A percentile compares a stretch with the other conserved stretches of the same genome.
phyloP scores from a whole-genome alignment of 2,113 vertebrate species.

The Callionymus lyra region DNA sequence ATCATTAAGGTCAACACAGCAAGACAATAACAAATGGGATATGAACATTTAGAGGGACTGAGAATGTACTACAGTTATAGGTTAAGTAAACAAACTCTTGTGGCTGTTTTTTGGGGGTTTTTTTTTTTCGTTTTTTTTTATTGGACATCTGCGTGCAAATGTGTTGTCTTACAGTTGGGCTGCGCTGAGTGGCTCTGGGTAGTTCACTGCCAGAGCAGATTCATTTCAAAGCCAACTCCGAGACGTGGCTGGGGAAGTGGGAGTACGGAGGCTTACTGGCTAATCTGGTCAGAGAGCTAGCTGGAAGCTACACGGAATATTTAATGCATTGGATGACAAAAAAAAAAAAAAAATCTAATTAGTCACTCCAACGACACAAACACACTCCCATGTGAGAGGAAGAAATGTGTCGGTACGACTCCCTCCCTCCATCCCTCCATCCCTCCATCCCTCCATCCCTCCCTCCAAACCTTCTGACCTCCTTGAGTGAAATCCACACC shows the following conservation, averaged over 20 bases:
- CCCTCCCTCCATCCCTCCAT: too few relatives aligned
- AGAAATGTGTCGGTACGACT: slow-evolving; percentile 14
- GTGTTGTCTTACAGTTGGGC: slow-evolving; percentile 47
- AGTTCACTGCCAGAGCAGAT: slow-evolving; percentile 62
- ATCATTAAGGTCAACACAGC: too few relatives aligned
- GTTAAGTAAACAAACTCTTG: slow-evolving; percentile 18
- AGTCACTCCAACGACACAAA: slow-evolving; percentile 33
- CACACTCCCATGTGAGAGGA: slow-evolving; percentile 10
- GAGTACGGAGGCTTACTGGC: slow-evolving; percentile 58
- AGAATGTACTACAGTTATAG: slow-evolving; percentile 12
- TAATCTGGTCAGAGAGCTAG: slow-evolving; percentile 64
- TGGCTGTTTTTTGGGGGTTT: too few relatives aligned
- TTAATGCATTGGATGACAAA: slow-evolving; percentile 45
- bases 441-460: too few relatives aligned
- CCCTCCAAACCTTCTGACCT: too few relatives aligned
- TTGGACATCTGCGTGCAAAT: slow-evolving; percentile 25
- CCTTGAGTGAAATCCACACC: slow-evolving; percentile 17
- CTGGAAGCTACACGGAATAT: slow-evolving; percentile 53
- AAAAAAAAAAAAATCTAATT: slow-evolving; percentile 49
- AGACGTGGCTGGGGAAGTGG: slow-evolving; percentile 57
- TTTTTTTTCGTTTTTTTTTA: too few relatives aligned
- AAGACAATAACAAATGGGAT: too few relatives aligned
- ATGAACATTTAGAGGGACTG: slow-evolving; percentile 4
- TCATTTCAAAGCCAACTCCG: slow-evolving; percentile 63
- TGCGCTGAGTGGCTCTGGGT: slow-evolving; percentile 55